phyloP scores from a whole-genome alignment of 2,797 vertebrate genomes.

The Tamandua tetradactyla region DNA sequence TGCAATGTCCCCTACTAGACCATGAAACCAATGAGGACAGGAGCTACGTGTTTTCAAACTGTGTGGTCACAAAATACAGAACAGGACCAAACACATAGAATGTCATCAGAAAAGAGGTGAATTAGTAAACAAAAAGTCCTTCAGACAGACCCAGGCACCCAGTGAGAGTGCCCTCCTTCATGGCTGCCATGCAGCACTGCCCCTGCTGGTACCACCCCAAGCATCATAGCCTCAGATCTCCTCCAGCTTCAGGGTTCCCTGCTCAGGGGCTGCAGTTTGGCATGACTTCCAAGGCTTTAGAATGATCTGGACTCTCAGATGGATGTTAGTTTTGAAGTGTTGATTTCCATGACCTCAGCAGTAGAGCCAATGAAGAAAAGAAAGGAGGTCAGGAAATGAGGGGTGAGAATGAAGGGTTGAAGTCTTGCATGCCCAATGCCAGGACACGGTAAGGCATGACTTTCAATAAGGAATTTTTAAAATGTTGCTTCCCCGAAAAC shows the following conservation, averaged over 20 bases:
- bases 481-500: background rate
- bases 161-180: background rate
- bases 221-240: background rate
- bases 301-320: background rate
- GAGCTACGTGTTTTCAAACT: background rate
- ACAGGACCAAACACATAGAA: background rate
- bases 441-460: too few relatives aligned
- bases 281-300: rapidly evolving
- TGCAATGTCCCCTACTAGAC: too few relatives aligned
- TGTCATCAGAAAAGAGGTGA: background rate
- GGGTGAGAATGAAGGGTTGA: background rate
- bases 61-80: background rate
- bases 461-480: background rate
- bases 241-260: background rate
- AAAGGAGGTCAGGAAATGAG: background rate
- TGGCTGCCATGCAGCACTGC: background rate
- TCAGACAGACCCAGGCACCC: rapidly evolving
- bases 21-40: background rate
- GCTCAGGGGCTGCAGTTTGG: background rate
- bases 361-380: background rate
- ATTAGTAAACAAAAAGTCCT: too few relatives aligned
- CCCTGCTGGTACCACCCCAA: background rate
- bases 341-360: background rate
- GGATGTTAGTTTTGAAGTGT: background rate
- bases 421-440: background rate